Conservation (phyloP, 2,113 vertebrate species). For the Lepus europaeus region DNA sequence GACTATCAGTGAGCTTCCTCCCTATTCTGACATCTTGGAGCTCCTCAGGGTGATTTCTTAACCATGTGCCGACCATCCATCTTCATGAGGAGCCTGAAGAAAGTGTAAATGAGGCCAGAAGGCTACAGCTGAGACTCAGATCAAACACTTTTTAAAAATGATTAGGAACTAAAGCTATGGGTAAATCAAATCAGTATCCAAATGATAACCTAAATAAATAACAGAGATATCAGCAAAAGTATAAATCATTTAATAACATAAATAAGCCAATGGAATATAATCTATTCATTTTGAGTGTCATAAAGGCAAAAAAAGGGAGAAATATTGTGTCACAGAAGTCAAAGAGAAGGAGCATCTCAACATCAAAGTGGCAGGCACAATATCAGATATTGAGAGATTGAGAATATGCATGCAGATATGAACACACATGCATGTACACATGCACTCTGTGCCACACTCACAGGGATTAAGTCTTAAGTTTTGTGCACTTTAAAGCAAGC, state of each 20-base stretch:
- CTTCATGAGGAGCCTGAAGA: background rate
- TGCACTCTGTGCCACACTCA: background rate
- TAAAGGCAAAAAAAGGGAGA: background rate
- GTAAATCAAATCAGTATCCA: conserved; percentile 1
- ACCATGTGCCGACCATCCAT: too few relatives aligned
- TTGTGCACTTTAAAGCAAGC: background rate
- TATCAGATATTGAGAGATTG: background rate
- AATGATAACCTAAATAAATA: conserved; percentile 12
- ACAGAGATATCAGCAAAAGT: background rate
- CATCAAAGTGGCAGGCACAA: background rate
- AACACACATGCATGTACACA: background rate
- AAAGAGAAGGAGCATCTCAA: background rate
- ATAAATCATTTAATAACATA: conserved; percentile 21
- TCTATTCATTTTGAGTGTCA: background rate
- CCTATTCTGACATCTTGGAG: too few relatives aligned
- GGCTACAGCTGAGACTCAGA: background rate
- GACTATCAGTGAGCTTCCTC: too few relatives aligned
- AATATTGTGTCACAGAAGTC: background rate
- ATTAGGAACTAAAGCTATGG: background rate
- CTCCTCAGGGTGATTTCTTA: background rate
- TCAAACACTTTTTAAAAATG: background rate
- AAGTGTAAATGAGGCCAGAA: background rate
- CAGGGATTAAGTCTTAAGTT: background rate
- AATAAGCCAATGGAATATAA: background rate
- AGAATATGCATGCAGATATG: background rate